Conservation (phyloP, 2,113 vertebrate species). For the Ctenodactylus gundi region DNA sequence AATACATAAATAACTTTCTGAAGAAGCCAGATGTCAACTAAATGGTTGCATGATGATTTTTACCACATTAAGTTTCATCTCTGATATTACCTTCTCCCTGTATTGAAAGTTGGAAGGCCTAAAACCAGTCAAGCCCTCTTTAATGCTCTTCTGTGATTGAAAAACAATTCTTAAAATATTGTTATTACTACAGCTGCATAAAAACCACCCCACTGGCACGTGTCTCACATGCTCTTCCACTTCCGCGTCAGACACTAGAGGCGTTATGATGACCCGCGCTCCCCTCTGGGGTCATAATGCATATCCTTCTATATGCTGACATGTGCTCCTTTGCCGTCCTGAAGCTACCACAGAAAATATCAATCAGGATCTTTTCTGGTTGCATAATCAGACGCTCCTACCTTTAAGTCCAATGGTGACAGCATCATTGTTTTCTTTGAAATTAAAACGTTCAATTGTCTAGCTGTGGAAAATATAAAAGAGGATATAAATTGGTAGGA, state of each 20-base stretch:
- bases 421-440: background rate
- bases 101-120: background rate
- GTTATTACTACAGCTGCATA: background rate
- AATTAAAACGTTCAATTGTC: background rate
- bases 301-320: too few relatives aligned
- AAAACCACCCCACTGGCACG: background rate
- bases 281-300: background rate
- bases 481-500: background rate
- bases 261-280: background rate
- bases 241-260: background rate
- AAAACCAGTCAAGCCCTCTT: background rate
- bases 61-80: background rate
- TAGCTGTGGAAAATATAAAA: background rate
- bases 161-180: conserved; percentile 7
- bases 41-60: background rate
- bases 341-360: background rate
- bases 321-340: background rate
- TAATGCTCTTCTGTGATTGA: background rate
- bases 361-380: background rate
- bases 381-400: background rate
- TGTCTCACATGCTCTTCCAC: background rate
- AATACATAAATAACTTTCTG: too few relatives aligned
- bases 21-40: background rate
- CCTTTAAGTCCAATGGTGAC: background rate
- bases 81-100: background rate